Conservation (phyloP, 1,140 invertebrate species). For the Ceratina australensis region DNA sequence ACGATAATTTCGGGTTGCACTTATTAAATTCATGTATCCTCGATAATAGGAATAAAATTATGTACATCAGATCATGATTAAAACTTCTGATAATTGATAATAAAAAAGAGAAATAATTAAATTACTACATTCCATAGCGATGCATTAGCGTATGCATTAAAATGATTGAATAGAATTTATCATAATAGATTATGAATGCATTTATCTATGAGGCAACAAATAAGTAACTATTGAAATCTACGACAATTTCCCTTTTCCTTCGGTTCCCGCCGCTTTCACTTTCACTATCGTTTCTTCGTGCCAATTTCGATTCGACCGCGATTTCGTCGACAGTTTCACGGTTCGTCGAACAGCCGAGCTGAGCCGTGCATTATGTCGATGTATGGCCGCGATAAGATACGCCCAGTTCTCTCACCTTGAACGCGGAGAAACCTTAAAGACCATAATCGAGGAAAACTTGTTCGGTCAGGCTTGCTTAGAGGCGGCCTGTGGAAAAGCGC, state of each 20-base stretch:
- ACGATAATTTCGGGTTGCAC: background rate
- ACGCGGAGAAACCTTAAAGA: constrained; percentile 53
- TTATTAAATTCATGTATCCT: too few species aligned
- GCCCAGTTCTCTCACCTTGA: constrained; percentile 57
- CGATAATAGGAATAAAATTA: too few species aligned
- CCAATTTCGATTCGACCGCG: background rate
- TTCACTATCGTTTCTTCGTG: constrained; percentile 9
- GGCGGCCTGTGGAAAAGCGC: background rate
- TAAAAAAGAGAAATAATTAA: too few species aligned
- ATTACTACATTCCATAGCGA: too few species aligned
- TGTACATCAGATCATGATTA: too few species aligned
- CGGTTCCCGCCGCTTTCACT: background rate
- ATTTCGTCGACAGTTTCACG: constrained; percentile 71
- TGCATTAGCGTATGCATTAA: too few species aligned
- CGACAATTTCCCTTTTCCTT: background rate
- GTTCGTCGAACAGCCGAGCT: constrained; percentile 59
- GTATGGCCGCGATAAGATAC: constrained; percentile 49
- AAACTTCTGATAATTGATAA: too few species aligned
- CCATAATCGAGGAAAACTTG: constrained; percentile 60
- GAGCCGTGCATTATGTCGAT: constrained; percentile 55
- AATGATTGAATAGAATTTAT: too few species aligned
- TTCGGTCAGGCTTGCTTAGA: constrained; percentile 26
- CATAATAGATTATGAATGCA: too few species aligned
- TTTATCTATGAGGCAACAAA: too few species aligned
- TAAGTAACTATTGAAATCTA: background rate